These are phyloP conservation scores for Monarcha castaneiventris DNA, from an alignment of 2,113 vertebrate genomes.

Conservation along the genomic window DNA sequence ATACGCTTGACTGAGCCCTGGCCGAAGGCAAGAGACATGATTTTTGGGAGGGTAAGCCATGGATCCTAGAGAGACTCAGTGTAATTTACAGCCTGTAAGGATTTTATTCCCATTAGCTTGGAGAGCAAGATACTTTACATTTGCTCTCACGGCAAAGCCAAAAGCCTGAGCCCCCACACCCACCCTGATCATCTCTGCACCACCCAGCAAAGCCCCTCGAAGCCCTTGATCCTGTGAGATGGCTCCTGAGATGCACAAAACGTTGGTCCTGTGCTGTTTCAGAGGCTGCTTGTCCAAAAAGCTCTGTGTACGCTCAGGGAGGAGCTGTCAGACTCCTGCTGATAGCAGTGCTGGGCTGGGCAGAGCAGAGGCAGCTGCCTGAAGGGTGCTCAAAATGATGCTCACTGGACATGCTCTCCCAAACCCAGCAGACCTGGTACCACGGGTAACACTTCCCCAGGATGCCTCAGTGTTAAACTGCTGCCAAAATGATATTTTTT, in stretches of 20 bases:
- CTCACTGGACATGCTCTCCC: not conserved
- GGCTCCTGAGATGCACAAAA: not conserved
- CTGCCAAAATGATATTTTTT: not conserved
- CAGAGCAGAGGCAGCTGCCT: not conserved
- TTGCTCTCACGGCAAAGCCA: not conserved
- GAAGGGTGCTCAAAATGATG: not conserved
- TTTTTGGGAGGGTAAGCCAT: not conserved
- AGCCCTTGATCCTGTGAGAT: accelerated
- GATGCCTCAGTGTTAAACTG: not conserved
- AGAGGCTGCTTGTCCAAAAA: not conserved
- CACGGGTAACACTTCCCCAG: accelerated
- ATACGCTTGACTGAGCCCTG: not conserved
- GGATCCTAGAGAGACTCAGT: not conserved
- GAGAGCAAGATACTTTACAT: not conserved
- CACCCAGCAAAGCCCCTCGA: not conserved
- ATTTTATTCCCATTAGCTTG: not conserved
- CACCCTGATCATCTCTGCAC: not conserved
- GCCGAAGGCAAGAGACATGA: not conserved
- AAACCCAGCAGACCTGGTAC: not conserved
- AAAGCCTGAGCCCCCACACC: not conserved
- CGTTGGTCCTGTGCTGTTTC: not conserved
- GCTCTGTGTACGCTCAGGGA: accelerated
- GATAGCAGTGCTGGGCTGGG: not conserved
- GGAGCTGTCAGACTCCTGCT: not conserved
- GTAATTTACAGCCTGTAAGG: not conserved